phyloP scores from a whole-genome alignment of 2,113 vertebrate genomes.

The Nannospalax galili region DNA sequence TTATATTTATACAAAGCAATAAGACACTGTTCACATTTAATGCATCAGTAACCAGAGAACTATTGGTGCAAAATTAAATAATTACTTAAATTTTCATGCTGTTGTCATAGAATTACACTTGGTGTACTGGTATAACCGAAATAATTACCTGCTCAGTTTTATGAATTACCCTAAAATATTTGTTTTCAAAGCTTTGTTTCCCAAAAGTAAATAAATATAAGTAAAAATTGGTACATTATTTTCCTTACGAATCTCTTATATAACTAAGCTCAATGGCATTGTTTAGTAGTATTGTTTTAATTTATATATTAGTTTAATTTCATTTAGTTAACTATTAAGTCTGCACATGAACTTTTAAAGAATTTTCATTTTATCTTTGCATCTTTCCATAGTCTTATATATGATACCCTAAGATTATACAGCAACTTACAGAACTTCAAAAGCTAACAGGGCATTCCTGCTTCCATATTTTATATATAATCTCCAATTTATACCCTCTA shows the following conservation, averaged over 20 bases:
- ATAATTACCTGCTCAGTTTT: constrained; percentile 18
- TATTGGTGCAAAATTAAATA: constrained; percentile 34
- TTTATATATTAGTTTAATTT: constrained; percentile 27
- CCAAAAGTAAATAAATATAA: constrained; percentile 52
- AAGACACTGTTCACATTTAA: background rate
- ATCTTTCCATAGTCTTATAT: background rate
- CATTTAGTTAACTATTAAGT: constrained; percentile 41
- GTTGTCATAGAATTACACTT: background rate
- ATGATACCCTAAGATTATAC: background rate
- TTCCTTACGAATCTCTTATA: constrained; percentile 7
- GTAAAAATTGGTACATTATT: background rate
- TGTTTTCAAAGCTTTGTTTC: constrained; percentile 34
- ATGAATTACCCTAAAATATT: constrained; percentile 50
- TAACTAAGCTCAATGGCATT: background rate
- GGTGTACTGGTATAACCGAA: constrained; percentile 43
- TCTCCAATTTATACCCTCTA: too few relatives aligned
- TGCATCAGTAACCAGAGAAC: background rate
- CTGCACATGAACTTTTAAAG: background rate
- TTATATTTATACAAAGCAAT: background rate
- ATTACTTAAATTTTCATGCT: constrained; percentile 37
- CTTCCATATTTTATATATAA: background rate
- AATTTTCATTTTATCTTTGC: background rate
- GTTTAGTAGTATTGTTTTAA: constrained; percentile 23
- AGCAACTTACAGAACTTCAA: background rate
- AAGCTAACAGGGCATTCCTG: background rate